Evolutionary conservation across 2,113 vertebrate species (phyloP), one percentile per base, ranked within the genome.

Genomic region (Toxotes jaculatrix): DNA sequence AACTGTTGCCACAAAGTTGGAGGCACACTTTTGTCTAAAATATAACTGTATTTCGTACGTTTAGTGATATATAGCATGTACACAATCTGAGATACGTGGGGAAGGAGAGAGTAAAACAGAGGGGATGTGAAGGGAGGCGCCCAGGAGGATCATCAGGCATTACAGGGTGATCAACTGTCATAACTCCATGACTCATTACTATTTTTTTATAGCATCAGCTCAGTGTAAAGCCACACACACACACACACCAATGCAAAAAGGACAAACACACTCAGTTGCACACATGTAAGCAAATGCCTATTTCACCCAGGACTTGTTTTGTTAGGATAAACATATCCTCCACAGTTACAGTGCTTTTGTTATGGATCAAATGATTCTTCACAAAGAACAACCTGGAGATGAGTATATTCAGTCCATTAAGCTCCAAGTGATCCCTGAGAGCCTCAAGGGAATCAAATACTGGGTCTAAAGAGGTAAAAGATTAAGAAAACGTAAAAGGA

Each of bases 161-260:
- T 74, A 81, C 36, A 55, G 65, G 36, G 57, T 72, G 43, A 70
- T 82, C 71, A 78, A 77, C 78, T 61, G 61, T 81, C 77, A 84
- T 23, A 69, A 4, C 23, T 49, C 10, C 60, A 64, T 85, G 79
- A 87, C 79, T 88, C 76, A 83, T 75, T 69, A 4, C 49, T 51
- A 19, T 36, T 63, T 79, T 74, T 72, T 77, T 38, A 73, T 40
- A 14, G 31, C 53, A 82, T 49, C 47, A 61, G 23, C 69, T 57
- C 62, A 65, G 40, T 68, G 61, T 14, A 36, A 31, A 77, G 36
- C 60, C 64, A 82, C 21, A 71, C 74, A 69, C 43, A 74, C 57
- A 62, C 63, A 67, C 23, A 17, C 11, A 6, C 67, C 49, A 17
- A 53, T 27, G 27, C 27, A 1, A 27, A 32, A 57, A 34, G 17